Evolutionary conservation across 2,888 invertebrate species (phyloP).

Genomic region (Listrodromus nycthemerus): DNA sequence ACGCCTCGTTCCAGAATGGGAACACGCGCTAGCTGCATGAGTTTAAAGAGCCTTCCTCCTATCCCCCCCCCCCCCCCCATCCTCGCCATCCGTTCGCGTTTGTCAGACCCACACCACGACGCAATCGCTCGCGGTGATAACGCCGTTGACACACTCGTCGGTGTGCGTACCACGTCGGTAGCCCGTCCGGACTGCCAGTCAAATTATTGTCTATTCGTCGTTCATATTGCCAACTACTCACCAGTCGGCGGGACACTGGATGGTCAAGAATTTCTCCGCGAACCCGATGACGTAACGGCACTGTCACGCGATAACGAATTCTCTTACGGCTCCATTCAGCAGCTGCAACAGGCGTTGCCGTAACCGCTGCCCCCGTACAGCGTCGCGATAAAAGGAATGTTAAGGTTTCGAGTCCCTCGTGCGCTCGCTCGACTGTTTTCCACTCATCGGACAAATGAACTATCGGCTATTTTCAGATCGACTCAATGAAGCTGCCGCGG

Average conservation of each 20-base stretch:
- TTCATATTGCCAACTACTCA: slow-evolving; percentile 11
- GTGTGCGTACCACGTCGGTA: slow-evolving; percentile 3
- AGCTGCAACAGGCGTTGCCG: slow-evolving; percentile 48
- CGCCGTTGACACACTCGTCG: slow-evolving; percentile 44
- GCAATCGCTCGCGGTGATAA: slow-evolving; percentile 56
- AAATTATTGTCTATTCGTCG: slow-evolving; percentile 63
- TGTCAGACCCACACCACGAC: slow-evolving; percentile 52
- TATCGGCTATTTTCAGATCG: too few species aligned
- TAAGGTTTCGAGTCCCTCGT: slow-evolving; percentile 1
- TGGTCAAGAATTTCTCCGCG: slow-evolving; percentile 61
- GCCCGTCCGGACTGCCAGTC: slow-evolving; percentile 10
- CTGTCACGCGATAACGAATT: slow-evolving; percentile 78
- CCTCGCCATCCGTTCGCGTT: not conserved
- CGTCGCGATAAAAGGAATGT: slow-evolving; percentile 23
- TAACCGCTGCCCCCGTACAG: slow-evolving; percentile 12
- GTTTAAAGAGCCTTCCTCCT: slow-evolving; percentile 63
- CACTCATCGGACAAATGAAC: too few species aligned
- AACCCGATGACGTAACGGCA: slow-evolving; percentile 75
- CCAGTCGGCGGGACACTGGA: not conserved
- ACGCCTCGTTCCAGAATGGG: slow-evolving; percentile 46
- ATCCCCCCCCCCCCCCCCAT: not conserved
- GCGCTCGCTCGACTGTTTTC: not conserved
- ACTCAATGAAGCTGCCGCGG: too few species aligned
- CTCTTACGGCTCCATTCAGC: slow-evolving; percentile 79
- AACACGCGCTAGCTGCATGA: slow-evolving; percentile 68